A percentile compares a stretch with the other conserved stretches of the same genome.
phyloP scores from a whole-genome alignment of 2,113 vertebrate genomes.

The Calidris pygmaea region DNA sequence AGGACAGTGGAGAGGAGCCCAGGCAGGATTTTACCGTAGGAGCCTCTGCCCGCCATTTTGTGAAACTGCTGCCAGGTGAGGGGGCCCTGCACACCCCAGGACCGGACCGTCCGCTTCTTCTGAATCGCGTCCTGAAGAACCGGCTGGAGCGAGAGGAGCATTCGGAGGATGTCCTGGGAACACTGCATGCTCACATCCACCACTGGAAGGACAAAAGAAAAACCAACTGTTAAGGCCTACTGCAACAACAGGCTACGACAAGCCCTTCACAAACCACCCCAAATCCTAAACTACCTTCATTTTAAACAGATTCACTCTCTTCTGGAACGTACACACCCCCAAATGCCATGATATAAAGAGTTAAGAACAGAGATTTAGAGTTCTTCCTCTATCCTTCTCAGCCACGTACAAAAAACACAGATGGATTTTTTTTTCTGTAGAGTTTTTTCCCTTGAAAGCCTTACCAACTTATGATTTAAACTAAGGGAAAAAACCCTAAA shows the following conservation, averaged over 20 bases:
- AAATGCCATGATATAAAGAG: accelerated
- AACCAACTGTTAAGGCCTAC: not conserved
- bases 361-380: not conserved
- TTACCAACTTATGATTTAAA: not conserved
- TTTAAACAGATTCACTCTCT: not conserved
- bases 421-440: not conserved
- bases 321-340: not conserved
- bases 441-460: not conserved
- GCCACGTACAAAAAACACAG: not conserved
- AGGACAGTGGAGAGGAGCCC: not conserved
- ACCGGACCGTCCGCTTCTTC: constrained; percentile 93
- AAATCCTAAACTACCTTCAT: not conserved
- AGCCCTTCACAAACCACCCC: not conserved
- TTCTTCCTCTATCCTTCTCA: not conserved
- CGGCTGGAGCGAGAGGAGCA: constrained; percentile 94
- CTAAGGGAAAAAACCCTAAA: not conserved
- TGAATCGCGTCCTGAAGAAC: constrained; percentile 97
- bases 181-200: constrained; percentile 92
- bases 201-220: constrained; percentile 69
- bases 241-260: not conserved
- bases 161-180: constrained; percentile 95
- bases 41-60: constrained; percentile 98
- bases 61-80: constrained; percentile 99
- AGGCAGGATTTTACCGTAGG: constrained; percentile 85
- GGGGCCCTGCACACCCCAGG: constrained; percentile 96